Conservation (phyloP, 2,888 invertebrate genomes). For the Dione vanillae region DNA sequence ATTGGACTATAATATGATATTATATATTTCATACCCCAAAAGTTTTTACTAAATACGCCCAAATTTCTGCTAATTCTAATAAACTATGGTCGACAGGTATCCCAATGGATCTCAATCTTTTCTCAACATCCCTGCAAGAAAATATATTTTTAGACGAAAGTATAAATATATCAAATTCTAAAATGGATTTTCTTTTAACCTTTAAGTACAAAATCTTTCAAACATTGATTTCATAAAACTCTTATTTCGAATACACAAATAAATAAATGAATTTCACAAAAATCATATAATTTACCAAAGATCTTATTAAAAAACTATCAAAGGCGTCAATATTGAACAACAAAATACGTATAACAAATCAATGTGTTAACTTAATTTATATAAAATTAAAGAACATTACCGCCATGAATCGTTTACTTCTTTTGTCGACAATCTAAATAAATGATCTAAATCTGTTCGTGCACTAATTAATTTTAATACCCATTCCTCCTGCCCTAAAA, state of each 20-base stretch:
- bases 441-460: constrained; percentile 64
- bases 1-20: too few species aligned
- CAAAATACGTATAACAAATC: background rate
- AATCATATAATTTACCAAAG: too few species aligned
- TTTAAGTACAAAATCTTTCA: too few species aligned
- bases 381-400: constrained; percentile 51
- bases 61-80: constrained; percentile 70
- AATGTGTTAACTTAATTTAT: background rate
- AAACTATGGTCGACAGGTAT: constrained; percentile 72
- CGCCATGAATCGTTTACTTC: constrained; percentile 64
- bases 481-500: constrained; percentile 76
- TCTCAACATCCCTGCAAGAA: constrained; percentile 71
- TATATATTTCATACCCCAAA: too few species aligned
- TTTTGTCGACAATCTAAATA: constrained; percentile 59
- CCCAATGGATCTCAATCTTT: constrained; percentile 63
- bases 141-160: too few species aligned
- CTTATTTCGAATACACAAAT: too few species aligned
- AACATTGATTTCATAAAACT: too few species aligned
- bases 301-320: background rate
- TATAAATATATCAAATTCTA: too few species aligned
- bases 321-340: background rate
- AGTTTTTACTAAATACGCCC: constrained; percentile 71
- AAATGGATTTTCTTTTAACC: too few species aligned
- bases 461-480: constrained; percentile 67
- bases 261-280: too few species aligned